phyloP scores from a whole-genome alignment of 2,888 invertebrate genomes.

The Drosophila flavopinicola region DNA sequence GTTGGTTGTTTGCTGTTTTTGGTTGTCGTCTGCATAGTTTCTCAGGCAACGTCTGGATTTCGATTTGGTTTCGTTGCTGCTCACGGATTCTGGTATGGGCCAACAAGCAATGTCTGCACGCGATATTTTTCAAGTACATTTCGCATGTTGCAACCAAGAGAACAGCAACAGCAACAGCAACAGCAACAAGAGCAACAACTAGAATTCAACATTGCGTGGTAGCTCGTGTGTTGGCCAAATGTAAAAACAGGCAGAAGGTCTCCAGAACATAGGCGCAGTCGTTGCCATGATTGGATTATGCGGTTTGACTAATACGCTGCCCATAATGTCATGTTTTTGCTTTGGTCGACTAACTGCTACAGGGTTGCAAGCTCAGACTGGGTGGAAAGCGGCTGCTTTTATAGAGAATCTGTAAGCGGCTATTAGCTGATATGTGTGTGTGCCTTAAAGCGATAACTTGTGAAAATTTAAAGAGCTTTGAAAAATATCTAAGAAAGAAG shows the following conservation, averaged over 20 bases:
- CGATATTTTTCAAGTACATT: conserved; percentile 73
- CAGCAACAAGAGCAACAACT: conserved; percentile 4
- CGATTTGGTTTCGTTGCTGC: conserved; percentile 44
- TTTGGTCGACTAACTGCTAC: conserved; percentile 15
- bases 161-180: conserved; percentile 10
- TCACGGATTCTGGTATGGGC: conserved; percentile 27
- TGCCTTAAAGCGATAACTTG: conserved; percentile 12
- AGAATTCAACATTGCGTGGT: conserved; percentile 54
- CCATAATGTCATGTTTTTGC: conserved; percentile 43
- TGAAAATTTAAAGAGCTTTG: not conserved
- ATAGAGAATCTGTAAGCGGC: conserved; percentile 8
- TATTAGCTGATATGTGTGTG: not conserved
- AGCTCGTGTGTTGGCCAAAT: conserved; percentile 35
- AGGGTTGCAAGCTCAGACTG: conserved; percentile 6
- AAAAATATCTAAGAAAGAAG: too few relatives aligned
- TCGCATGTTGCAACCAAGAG: conserved; percentile 45
- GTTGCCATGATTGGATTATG: conserved; percentile 61
- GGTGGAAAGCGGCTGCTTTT: not conserved
- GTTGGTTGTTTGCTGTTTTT: conserved; percentile 42
- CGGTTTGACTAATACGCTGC: conserved; percentile 53
- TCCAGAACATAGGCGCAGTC: conserved; percentile 58
- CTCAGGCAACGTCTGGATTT: conserved; percentile 65
- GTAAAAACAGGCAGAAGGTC: conserved; percentile 21
- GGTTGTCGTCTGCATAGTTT: conserved; percentile 67
- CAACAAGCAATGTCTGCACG: conserved; percentile 69